Evolutionary conservation across 2,113 vertebrate species (phyloP).

Genomic region (Tachuris rubrigastra): DNA sequence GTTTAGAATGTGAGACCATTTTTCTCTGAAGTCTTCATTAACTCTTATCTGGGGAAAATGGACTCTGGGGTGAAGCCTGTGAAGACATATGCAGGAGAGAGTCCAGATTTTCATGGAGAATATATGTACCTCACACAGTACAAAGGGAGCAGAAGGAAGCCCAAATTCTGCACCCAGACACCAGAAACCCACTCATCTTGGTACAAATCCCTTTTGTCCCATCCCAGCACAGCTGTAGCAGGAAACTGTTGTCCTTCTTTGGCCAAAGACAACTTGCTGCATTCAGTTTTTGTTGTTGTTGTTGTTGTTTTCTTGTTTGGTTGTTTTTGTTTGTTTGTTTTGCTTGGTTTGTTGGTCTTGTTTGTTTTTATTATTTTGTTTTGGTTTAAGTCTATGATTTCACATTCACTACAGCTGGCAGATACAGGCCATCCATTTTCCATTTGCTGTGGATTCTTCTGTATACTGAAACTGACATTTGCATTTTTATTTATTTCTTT

Average conservation of each 20-base stretch:
- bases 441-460: not conserved
- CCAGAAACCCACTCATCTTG: not conserved
- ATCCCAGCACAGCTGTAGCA: not conserved
- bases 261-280: not conserved
- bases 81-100: not conserved
- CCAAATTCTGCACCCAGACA: not conserved
- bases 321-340: not conserved
- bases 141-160: not conserved
- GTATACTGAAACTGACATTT: not conserved
- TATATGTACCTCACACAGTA: rapidly evolving
- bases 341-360: not conserved
- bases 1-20: not conserved
- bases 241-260: not conserved
- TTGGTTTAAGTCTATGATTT: not conserved
- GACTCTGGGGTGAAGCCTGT: not conserved
- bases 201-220: not conserved
- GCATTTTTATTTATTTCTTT: not conserved
- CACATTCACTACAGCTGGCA: not conserved
- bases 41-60: not conserved
- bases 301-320: not conserved
- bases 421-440: not conserved
- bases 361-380: not conserved
- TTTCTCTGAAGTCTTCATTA: not conserved
- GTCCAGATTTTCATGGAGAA: rapidly evolving
- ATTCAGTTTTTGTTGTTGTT: no score